A percentile compares a stretch with the other conserved stretches of the same genome.
Conservation (phyloP, 2,888 invertebrate species). For the Leptogaster cylindrica region DNA sequence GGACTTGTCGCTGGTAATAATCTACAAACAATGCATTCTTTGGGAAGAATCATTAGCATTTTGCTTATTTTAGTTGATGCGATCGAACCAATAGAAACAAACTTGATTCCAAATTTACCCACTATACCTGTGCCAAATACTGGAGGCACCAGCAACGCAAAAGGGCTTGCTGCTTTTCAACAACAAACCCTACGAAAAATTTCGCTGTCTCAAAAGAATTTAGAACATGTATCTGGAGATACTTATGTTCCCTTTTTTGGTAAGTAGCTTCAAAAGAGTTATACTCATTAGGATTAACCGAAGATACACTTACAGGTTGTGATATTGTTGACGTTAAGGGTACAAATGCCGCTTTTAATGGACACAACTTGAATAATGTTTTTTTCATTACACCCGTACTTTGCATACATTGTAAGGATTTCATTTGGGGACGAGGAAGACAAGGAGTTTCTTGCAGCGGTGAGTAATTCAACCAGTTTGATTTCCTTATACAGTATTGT, state of each 20-base stretch:
- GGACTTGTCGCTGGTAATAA: slow-evolving; percentile 21
- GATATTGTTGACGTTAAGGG: slow-evolving; percentile 12
- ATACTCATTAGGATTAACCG: not conserved
- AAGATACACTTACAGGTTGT: slow-evolving; percentile 11
- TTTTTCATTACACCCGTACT: slow-evolving; percentile 45
- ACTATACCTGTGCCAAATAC: not conserved
- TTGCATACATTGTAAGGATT: slow-evolving; percentile 47
- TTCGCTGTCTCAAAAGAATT: slow-evolving; percentile 12
- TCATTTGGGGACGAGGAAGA: slow-evolving; percentile 45
- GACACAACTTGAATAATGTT: slow-evolving; percentile 42
- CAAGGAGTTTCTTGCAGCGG: slow-evolving; percentile 46
- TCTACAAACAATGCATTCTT: too few species aligned
- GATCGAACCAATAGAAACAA: slow-evolving; percentile 22
- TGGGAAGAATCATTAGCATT: not conserved
- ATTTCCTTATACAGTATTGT: not conserved
- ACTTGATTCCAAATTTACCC: not conserved
- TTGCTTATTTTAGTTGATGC: slow-evolving; percentile 17
- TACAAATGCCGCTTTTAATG: slow-evolving; percentile 12
- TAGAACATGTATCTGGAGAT: slow-evolving; percentile 15
- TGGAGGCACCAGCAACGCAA: not conserved
- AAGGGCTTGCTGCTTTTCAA: not conserved
- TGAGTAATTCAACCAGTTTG: not conserved
- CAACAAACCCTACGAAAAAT: slow-evolving; percentile 2
- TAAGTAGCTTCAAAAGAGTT: not conserved
- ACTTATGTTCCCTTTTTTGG: slow-evolving; percentile 42